A percentile compares a stretch with the other conserved stretches of the same genome.
Conservation (phyloP, 2,888 invertebrate species). For the Parochlus steinenii region DNA sequence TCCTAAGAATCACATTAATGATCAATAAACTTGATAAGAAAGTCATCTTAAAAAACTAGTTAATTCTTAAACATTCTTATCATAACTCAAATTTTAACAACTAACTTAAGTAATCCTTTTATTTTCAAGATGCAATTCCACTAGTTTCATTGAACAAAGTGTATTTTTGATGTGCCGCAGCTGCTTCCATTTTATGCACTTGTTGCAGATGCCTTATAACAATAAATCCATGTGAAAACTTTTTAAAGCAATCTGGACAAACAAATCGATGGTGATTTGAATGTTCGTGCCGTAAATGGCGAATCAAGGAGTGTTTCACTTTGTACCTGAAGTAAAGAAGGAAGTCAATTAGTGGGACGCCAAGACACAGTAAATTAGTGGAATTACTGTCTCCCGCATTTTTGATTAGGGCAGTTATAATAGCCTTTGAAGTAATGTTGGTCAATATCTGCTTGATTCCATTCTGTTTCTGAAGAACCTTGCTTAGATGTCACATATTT, state of each 20-base stretch:
- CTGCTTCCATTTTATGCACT: conserved; percentile 12
- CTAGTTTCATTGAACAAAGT: not conserved
- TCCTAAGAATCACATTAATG: too few species aligned
- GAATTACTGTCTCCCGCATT: conserved; percentile 12
- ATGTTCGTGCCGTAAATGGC: conserved; percentile 14
- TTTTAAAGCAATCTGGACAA: conserved; percentile 13
- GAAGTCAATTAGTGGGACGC: not conserved
- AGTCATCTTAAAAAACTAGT: too few species aligned
- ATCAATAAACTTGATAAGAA: too few species aligned
- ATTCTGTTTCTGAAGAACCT: not conserved
- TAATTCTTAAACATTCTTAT: too few species aligned
- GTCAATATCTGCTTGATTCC: not conserved
- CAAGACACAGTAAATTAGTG: not conserved
- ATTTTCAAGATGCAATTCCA: too few species aligned
- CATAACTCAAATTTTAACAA: too few species aligned
- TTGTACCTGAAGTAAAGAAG: conserved; percentile 11
- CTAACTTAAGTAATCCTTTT: too few species aligned
- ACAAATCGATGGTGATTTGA: conserved; percentile 3
- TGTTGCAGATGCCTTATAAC: conserved; percentile 13
- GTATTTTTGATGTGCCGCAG: conserved; percentile 3
- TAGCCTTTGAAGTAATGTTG: not conserved
- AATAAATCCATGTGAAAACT: conserved; percentile 13
- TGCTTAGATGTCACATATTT: too few species aligned
- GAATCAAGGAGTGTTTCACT: conserved; percentile 13
- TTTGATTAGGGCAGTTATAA: conserved; percentile 11